phyloP scores from a whole-genome alignment of 1,140 invertebrate genomes.

The Scaptomyza pallida region DNA sequence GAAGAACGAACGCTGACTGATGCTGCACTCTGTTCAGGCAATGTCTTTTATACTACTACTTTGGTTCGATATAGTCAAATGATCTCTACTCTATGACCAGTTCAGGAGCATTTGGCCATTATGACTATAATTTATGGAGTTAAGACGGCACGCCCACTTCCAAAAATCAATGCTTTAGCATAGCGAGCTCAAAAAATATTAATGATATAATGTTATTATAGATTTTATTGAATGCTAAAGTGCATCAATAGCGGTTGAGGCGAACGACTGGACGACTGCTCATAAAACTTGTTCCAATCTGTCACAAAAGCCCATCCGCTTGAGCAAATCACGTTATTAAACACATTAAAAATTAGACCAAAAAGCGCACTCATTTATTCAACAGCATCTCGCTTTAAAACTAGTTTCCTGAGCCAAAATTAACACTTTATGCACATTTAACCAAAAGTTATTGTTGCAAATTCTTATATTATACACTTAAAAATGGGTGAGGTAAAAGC shows the following conservation, averaged over 20 bases:
- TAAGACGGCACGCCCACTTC: conserved; percentile 14
- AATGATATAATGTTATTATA: conserved; percentile 19
- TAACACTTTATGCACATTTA: not conserved
- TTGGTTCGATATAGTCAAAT: not conserved
- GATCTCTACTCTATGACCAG: conserved; percentile 17
- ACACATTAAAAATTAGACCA: conserved; percentile 28
- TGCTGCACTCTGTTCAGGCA: conserved; percentile 21
- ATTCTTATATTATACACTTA: too few relatives aligned
- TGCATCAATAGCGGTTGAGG: conserved; percentile 24
- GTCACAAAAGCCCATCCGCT: conserved; percentile 10
- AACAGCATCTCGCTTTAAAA: conserved; percentile 3
- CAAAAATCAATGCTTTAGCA: conserved; percentile 17
- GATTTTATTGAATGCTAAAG: conserved; percentile 11
- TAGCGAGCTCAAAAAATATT: not conserved
- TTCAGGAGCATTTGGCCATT: conserved; percentile 1
- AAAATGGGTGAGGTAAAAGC: too few relatives aligned
- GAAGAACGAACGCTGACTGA: conserved; percentile 69
- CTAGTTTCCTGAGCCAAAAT: not conserved
- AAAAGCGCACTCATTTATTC: conserved; percentile 1
- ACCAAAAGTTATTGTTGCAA: not conserved
- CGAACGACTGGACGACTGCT: conserved; percentile 23
- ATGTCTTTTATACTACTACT: conserved; percentile 54
- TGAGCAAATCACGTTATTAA: conserved; percentile 18
- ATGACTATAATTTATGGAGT: conserved; percentile 23
- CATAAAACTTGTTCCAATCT: conserved; percentile 28